Base-by-base conservation (phyloP, 2,113 vertebrate genomes). In the Hippocampus zosterae region DNA sequence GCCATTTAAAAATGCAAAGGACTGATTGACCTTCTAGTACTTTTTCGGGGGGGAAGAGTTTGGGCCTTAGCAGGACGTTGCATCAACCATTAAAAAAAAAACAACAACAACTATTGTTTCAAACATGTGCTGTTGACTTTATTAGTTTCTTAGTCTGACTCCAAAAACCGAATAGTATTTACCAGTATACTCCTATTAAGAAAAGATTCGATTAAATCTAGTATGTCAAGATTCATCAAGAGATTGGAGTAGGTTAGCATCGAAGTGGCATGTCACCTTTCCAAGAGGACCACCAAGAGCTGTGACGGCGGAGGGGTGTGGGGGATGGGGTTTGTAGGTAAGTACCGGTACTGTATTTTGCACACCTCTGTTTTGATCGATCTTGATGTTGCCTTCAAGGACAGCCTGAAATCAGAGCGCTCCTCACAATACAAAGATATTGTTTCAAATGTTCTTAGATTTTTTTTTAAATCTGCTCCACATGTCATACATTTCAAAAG, bases 51-150 rank as follows among this genome's bases (percentile, higher is more conserved):
- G 74, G 87, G 83, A 84, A 73, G 81, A 80, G 74, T 84, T 73
- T 78, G 88, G 87, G 88, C 88, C 86, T 90, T 90, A 88, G 84
- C 85, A 84, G 85, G 85, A 76, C 85, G 83, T 92, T 84, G 88
- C 90, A 91, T 89, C 90, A 91, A 91, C 88, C 91, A 93, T 92
- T 92, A 93, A 93, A 93, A 92, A 44, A 44, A 92, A 33, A 33
- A 37, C 25, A 27, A 27, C 25, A 33, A 33, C 4, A 29, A 88
- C 88, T 91, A 89, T 93, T 93, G 90, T 85, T 93, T 91, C 86
- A 87, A 89, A 87, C 72, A 59, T 83, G 73, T 83, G 48, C 60
- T 78, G 63, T 37, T 72, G 71, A 57, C 23, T 79, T 66, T 65
- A 71, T 27, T 77, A 53, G n/a, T 42, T 59, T 74, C 71, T 23